These are phyloP conservation scores for Peribatodes rhomboidaria DNA, from an alignment of 2,888 invertebrate species.

Conservation along the genomic window DNA sequence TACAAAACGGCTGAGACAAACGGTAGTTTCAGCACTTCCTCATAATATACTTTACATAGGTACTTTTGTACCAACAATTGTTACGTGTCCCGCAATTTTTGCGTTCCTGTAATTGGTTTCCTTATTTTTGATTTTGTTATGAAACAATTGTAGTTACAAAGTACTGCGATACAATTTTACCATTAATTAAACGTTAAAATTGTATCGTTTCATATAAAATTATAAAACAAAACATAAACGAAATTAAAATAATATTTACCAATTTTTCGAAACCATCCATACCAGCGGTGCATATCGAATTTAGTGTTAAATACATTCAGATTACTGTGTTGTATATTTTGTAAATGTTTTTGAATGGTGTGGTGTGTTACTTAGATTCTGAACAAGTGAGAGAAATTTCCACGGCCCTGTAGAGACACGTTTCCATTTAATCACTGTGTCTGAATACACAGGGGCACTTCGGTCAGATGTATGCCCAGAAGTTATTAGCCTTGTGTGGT, in stretches of 20 bases:
- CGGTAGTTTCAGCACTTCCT: conserved; percentile 52
- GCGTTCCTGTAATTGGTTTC: conserved; percentile 45
- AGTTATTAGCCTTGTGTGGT: conserved; percentile 71
- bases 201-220: conserved; percentile 52
- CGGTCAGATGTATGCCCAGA: conserved; percentile 53
- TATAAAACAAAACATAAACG: conserved; percentile 40
- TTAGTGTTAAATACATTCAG: conserved; percentile 62
- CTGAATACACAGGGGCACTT: conserved; percentile 52
- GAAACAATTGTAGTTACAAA: conserved; percentile 59
- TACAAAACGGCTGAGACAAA: conserved; percentile 49
- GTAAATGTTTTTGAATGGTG: conserved; percentile 43
- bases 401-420: conserved; percentile 29
- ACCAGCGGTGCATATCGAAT: conserved; percentile 86
- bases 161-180: conserved; percentile 57
- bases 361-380: conserved; percentile 31
- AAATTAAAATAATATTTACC: conserved; percentile 69
- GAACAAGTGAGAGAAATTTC: conserved; percentile 31
- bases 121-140: conserved; percentile 55
- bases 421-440: conserved; percentile 50
- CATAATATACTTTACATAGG: conserved; percentile 53
- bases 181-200: conserved; percentile 46
- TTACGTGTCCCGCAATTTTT: conserved; percentile 50
- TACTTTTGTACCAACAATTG: conserved; percentile 33
- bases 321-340: conserved; percentile 64
- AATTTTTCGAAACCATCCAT: conserved; percentile 79